These are phyloP conservation scores for Pitta sordida DNA, from an alignment of 2,113 vertebrate genomes.

Conservation along the genomic window DNA sequence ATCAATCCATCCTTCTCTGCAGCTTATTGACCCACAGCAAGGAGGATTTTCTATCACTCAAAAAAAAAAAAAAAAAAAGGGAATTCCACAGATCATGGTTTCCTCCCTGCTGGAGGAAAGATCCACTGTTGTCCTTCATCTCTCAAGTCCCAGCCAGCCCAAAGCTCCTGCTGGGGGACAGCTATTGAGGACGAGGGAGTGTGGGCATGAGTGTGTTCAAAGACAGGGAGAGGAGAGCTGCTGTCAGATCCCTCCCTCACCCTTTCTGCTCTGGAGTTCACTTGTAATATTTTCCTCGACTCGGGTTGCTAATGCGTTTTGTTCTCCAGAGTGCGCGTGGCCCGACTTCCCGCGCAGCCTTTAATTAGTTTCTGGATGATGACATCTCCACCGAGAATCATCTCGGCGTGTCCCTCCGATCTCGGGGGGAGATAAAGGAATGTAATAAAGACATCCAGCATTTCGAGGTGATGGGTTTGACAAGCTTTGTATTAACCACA, in stretches of 20 bases:
- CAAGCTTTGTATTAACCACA: slow-evolving; percentile 74
- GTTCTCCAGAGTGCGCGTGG: slow-evolving; percentile 68
- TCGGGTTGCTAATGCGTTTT: slow-evolving; percentile 71
- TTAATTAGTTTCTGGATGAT: slow-evolving; percentile 82
- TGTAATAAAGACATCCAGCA: slow-evolving; percentile 79
- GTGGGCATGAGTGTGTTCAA: neutral
- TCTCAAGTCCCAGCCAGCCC: neutral
- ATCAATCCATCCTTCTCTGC: neutral
- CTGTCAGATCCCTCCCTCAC: slow-evolving; percentile 62
- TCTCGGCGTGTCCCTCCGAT: slow-evolving; percentile 63
- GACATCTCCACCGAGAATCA: slow-evolving; percentile 73
- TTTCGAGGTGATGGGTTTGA: slow-evolving; percentile 77
- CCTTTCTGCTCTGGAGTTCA: slow-evolving; percentile 74
- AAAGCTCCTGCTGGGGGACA: neutral
- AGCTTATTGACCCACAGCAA: neutral
- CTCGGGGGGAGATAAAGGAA: slow-evolving; percentile 74
- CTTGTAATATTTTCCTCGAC: slow-evolving; percentile 67
- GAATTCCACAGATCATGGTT: neutral
- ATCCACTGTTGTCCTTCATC: neutral
- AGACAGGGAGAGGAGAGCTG: neutral
- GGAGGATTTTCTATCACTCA: neutral
- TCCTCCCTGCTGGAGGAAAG: neutral
- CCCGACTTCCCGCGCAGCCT: slow-evolving; percentile 70
- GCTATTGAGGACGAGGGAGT: fast-evolving
- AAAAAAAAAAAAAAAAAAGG: neutral